These are phyloP conservation scores for Pardalotus punctatus DNA, from an alignment of 2,113 vertebrate species.

Conservation along the genomic window DNA sequence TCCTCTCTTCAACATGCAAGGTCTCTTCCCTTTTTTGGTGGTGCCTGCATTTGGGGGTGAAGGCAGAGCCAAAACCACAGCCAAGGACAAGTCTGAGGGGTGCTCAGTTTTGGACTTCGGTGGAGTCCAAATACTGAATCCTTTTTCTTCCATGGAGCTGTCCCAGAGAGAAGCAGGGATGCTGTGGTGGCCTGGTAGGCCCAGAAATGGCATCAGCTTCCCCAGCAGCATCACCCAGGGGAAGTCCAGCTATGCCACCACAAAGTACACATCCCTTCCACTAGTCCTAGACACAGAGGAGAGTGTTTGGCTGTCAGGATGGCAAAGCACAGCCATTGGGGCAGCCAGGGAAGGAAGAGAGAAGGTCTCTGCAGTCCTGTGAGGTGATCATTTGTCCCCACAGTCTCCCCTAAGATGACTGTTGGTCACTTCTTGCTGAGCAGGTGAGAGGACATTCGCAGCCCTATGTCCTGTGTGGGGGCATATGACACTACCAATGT, in stretches of 20 bases:
- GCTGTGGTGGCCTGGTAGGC: background rate
- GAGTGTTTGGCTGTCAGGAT: background rate
- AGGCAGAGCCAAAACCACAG: background rate
- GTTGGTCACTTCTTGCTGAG: background rate
- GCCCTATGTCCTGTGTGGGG: background rate
- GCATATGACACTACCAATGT: no score
- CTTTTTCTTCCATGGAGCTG: background rate
- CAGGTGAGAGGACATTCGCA: background rate
- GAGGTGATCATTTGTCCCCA: background rate
- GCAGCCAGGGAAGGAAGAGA: background rate
- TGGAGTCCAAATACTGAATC: background rate
- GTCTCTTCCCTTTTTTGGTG: background rate
- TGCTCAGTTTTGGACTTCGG: fast-evolving
- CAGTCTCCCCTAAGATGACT: background rate
- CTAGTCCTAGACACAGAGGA: background rate
- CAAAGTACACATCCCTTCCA: background rate
- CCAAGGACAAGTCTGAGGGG: background rate
- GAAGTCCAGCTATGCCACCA: background rate
- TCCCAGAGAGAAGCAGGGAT: background rate
- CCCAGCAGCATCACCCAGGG: background rate
- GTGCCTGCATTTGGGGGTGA: fast-evolving
- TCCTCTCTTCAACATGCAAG: background rate
- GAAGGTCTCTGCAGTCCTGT: background rate
- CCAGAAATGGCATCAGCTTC: background rate
- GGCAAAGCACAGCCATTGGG: background rate